Evolutionary conservation across 2,888 invertebrate genomes (phyloP).

Genomic region (Ischnus inquisitorius): DNA sequence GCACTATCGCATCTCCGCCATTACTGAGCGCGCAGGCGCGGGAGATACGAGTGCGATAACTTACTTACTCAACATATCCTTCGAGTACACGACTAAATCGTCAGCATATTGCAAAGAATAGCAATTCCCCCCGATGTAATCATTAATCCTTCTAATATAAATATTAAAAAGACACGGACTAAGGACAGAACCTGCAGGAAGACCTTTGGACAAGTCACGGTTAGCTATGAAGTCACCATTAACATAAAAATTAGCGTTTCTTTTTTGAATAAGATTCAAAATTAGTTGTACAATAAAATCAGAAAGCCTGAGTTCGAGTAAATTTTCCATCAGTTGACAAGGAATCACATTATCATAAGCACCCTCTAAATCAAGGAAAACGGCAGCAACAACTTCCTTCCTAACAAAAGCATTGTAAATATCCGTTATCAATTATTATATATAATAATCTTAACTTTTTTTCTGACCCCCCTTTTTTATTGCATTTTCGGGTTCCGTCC

Average conservation of each 20-base stretch:
- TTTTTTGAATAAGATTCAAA: not conserved
- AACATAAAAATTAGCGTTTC: slow-evolving; percentile 23
- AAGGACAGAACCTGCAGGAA: slow-evolving; percentile 6
- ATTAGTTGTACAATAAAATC: slow-evolving; percentile 6
- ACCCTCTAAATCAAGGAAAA: not conserved
- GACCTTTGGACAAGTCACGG: not conserved
- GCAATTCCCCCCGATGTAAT: not conserved
- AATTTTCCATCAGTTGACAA: not conserved
- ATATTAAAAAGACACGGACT: slow-evolving; percentile 37
- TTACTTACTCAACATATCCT: slow-evolving; percentile 11
- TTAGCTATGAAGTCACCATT: slow-evolving; percentile 6
- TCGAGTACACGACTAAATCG: slow-evolving; percentile 2
- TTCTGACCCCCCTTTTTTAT: no score
- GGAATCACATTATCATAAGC: not conserved
- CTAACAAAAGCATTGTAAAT: slow-evolving; percentile 32
- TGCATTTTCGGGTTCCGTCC: no score
- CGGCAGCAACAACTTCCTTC: not conserved
- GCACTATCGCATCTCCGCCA: no score
- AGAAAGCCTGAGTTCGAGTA: slow-evolving; percentile 4
- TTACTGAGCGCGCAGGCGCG: no score
- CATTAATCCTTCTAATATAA: slow-evolving; percentile 16
- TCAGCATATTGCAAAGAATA: slow-evolving; percentile 27
- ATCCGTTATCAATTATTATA: slow-evolving; percentile 43
- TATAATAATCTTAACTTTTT: no score
- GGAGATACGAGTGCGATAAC: slow-evolving; percentile 25